phyloP scores from a whole-genome alignment of 2,113 vertebrate genomes.

The Cyprinodon tularosa region DNA sequence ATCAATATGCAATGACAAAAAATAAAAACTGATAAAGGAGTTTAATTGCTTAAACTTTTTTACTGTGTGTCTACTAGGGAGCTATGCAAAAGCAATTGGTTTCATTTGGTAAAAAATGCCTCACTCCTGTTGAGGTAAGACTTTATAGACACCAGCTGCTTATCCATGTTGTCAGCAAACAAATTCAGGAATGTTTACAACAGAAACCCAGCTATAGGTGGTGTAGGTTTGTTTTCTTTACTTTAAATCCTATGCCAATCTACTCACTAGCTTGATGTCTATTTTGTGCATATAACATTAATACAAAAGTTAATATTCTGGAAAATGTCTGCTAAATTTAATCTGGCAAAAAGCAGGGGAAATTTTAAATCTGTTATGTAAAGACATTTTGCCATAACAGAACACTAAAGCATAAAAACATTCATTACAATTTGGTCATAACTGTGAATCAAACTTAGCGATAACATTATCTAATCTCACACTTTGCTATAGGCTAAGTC shows the following conservation, averaged over 20 bases:
- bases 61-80: background rate
- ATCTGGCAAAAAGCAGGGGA: too few species aligned
- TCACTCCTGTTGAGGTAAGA: conserved; percentile 43
- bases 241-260: conserved; percentile 9
- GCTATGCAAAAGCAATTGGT: conserved; percentile 29
- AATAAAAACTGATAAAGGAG: conserved; percentile 29
- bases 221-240: conserved; percentile 19
- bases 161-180: conserved; percentile 39
- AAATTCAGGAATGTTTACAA: conserved; percentile 67
- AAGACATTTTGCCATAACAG: too few species aligned
- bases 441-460: background rate
- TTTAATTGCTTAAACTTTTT: conserved; percentile 13
- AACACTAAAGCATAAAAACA: too few species aligned
- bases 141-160: conserved; percentile 70
- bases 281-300: background rate
- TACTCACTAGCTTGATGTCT: background rate
- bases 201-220: conserved; percentile 43
- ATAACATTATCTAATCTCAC: background rate
- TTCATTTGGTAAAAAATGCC: conserved; percentile 33
- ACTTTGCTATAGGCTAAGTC: too few species aligned
- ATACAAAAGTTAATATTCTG: background rate
- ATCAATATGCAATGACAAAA: conserved; percentile 20
- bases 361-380: too few species aligned
- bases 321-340: too few species aligned
- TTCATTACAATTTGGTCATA: too few species aligned